These are phyloP conservation scores for Neoaliturus tenellus DNA, from an alignment of 2,888 invertebrate species.

Conservation along the genomic window DNA sequence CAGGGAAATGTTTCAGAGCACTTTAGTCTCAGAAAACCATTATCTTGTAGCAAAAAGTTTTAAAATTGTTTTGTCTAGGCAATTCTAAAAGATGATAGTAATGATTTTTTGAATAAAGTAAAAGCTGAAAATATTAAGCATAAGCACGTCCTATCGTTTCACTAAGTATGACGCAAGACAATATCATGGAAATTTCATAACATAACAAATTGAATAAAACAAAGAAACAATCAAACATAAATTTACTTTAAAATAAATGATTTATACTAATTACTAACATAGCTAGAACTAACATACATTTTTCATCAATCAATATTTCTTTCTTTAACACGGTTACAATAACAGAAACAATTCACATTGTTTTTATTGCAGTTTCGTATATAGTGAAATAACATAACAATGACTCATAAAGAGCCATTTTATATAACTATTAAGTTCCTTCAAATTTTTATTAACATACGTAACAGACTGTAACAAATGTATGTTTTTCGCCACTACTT, in stretches of 20 bases:
- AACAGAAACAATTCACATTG: constrained; percentile 48
- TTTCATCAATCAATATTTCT: constrained; percentile 9
- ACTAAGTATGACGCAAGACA: constrained; percentile 65
- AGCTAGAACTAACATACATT: constrained; percentile 61
- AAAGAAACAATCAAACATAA: constrained; percentile 42
- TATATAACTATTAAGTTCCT: constrained; percentile 48
- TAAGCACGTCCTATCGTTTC: constrained; percentile 63
- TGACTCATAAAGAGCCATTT: constrained; percentile 29
- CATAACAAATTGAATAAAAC: constrained; percentile 45
- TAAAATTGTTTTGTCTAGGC: constrained; percentile 62
- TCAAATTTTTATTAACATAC: constrained; percentile 1
- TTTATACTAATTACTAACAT: constrained; percentile 60
- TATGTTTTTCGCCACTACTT: constrained; percentile 53
- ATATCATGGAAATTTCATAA: constrained; percentile 39
- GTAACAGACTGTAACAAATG: constrained; percentile 58
- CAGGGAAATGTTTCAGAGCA: constrained; percentile 59
- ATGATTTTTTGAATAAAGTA: constrained; percentile 46
- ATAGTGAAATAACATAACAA: constrained; percentile 30
- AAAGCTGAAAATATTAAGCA: constrained; percentile 63
- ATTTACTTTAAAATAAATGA: constrained; percentile 54
- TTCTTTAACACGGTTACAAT: constrained; percentile 29
- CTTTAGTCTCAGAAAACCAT: constrained; percentile 56
- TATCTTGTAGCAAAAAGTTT: constrained; percentile 62
- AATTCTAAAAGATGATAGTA: constrained; percentile 53
- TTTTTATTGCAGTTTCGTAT: constrained; percentile 42